These are phyloP conservation scores for Odocoileus virginianus DNA, from an alignment of 2,113 vertebrate genomes.

Conservation along the genomic window DNA sequence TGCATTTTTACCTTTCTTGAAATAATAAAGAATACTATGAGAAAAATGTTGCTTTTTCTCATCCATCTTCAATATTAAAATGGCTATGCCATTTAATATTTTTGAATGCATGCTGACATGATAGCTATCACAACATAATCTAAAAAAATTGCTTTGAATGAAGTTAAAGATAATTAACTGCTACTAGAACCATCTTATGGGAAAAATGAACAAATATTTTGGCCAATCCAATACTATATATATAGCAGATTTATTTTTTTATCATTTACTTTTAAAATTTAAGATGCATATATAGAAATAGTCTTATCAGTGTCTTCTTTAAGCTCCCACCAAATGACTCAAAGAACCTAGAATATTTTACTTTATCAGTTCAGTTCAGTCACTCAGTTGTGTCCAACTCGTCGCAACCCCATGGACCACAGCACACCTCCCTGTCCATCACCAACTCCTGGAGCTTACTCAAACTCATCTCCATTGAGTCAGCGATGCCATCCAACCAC, in stretches of 20 bases:
- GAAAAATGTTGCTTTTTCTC: neutral
- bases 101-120: neutral
- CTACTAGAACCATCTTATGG: neutral
- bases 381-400: neutral
- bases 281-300: neutral
- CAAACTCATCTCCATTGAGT: neutral
- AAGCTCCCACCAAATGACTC: neutral
- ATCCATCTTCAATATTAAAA: neutral
- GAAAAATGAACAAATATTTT: neutral
- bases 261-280: neutral
- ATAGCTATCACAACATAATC: neutral
- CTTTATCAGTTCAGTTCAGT: neutral
- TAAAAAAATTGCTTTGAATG: neutral
- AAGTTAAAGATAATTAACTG: neutral
- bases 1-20: neutral
- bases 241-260: neutral
- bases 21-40: neutral
- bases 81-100: neutral
- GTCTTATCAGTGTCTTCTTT: neutral
- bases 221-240: neutral
- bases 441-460: neutral
- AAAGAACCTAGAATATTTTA: neutral
- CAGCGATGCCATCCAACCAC: neutral
- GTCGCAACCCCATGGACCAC: rapidly evolving
- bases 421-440: neutral